phyloP scores from a whole-genome alignment of 1,140 invertebrate genomes.

The Drosophila yakuba region DNA sequence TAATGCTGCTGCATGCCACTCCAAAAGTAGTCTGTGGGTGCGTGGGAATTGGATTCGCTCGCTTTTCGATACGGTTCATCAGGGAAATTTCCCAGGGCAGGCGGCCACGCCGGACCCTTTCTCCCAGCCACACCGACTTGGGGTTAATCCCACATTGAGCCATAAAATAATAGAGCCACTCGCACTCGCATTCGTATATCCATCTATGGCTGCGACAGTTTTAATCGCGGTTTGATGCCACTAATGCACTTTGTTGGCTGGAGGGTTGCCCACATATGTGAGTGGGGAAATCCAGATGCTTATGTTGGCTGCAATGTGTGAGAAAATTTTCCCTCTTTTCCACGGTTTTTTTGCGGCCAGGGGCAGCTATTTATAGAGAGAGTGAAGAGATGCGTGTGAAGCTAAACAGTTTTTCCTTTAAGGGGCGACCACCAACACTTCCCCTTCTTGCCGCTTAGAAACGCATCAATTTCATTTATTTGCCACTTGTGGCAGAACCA shows the following conservation, averaged over 20 bases:
- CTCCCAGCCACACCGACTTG: slow-evolving; percentile 21
- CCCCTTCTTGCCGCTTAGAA: slow-evolving; percentile 42
- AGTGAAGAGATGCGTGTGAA: slow-evolving; percentile 62
- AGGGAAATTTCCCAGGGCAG: slow-evolving; percentile 74
- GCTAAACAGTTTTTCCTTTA: slow-evolving; percentile 52
- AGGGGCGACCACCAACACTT: slow-evolving; percentile 27
- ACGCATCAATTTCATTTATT: slow-evolving; percentile 81
- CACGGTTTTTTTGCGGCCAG: slow-evolving; percentile 53
- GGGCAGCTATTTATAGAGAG: slow-evolving; percentile 51
- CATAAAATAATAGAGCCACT: slow-evolving; percentile 52
- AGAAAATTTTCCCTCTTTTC: slow-evolving; percentile 64
- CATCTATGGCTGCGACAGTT: slow-evolving; percentile 78
- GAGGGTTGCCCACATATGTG: neutral
- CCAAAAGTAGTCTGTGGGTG: slow-evolving; percentile 41
- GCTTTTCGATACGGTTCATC: slow-evolving; percentile 45
- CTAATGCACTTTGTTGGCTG: slow-evolving; percentile 45
- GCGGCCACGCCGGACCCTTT: slow-evolving; percentile 11
- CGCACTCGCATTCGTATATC: slow-evolving; percentile 11
- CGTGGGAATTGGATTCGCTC: slow-evolving; percentile 64
- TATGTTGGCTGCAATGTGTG: slow-evolving; percentile 49
- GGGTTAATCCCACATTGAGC: slow-evolving; percentile 64
- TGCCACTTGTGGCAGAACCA: slow-evolving; percentile 73
- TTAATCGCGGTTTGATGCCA: slow-evolving; percentile 64
- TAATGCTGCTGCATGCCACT: slow-evolving; percentile 55
- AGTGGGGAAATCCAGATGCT: slow-evolving; percentile 71